Percentiles rank a stretch among this genome's conserved stretches.
These are phyloP conservation scores for Motacilla tschutschensis DNA, from an alignment of 2,113 vertebrate genomes.

Conservation along the genomic window DNA sequence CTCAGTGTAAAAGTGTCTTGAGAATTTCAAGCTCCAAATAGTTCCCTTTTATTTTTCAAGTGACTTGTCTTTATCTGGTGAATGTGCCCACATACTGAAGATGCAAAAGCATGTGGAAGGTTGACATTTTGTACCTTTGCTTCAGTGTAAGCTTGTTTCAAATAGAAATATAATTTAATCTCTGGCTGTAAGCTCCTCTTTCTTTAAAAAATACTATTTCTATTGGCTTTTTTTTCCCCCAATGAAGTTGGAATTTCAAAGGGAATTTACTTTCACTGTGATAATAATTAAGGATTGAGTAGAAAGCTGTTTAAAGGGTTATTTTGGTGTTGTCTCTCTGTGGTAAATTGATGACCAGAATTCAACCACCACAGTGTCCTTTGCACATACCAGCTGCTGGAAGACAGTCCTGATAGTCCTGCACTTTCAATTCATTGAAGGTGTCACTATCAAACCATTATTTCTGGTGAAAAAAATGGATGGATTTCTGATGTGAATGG, in stretches of 20 bases:
- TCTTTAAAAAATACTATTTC: background rate
- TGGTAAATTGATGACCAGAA: background rate
- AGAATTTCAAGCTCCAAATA: constrained; percentile 4
- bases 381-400: background rate
- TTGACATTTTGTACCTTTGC: background rate
- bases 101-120: background rate
- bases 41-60: background rate
- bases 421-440: background rate
- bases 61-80: background rate
- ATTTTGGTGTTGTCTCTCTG: background rate
- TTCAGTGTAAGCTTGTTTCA: background rate
- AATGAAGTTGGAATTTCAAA: background rate
- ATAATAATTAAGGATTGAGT: background rate
- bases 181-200: background rate
- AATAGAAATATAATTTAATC: background rate
- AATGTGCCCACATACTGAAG: background rate
- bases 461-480: background rate
- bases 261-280: background rate
- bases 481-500: background rate
- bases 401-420: background rate
- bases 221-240: fast-evolving
- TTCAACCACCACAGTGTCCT: background rate
- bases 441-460: background rate
- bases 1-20: background rate
- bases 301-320: background rate